Evolutionary conservation across 2,797 vertebrate genomes (phyloP), one percentile per base, ranked within the genome.

Genomic region (Danio choprae): DNA sequence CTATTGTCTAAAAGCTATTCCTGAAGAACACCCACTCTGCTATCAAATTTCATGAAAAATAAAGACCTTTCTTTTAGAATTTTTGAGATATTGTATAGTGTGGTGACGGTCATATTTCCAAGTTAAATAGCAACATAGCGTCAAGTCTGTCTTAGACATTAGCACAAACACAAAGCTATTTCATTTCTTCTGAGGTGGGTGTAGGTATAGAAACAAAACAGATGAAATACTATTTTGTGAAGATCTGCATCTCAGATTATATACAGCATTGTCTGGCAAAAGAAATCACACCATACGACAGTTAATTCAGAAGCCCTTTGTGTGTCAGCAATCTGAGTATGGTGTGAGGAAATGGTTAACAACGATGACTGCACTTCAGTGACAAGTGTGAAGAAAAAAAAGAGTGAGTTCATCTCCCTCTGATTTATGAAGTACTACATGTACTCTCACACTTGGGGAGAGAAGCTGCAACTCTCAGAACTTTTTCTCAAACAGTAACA

Each of bases 401-500:
- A 84, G 86, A 82, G 82, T 84, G 83, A 84, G 76, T 86, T 74
- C 51, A 55, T 87, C 84, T 85, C 87, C 84, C 76, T 90, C 86
- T 88, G 85, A 90, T 88, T 84, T 86, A 87, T 85, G 86, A 80
- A 90, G 82, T 79, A 88, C 73, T 71, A 75, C 71, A 79, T 88
- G 79, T 85, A 86, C 84, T 87, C 84, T 88, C 87, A 88, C 85
- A 78, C 81, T 85, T 81, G 79, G 84, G 82, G 89, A 86, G 68
- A 85, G 87, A 85, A 85, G 86, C 87, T 90, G 86, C 81, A 88
- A 91, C 87, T 91, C 87, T 89, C 80, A 87, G 83, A 93, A 93
- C 87, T 91, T 93, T 92, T 89, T 92, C 90, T 89, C 86, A 88
- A 92, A 91, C 90, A 88, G 84, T 90, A 89, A 89, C 90, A 91